Evolutionary conservation across 2,113 vertebrate species (phyloP).

Genomic region (Empidonax alnorum): DNA sequence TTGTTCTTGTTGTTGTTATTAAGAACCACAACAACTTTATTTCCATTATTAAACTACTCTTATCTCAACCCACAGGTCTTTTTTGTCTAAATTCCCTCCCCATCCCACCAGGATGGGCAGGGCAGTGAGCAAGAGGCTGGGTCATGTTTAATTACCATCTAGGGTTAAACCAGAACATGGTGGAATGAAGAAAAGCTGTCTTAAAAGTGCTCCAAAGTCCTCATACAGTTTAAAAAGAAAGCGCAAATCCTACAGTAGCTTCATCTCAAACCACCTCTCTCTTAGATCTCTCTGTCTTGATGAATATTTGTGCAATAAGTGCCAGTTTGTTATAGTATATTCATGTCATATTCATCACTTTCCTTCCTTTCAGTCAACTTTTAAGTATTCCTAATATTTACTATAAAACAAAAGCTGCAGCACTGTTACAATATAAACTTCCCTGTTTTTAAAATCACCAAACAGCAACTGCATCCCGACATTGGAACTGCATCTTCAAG

Average conservation of each 20-base stretch:
- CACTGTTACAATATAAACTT: background rate
- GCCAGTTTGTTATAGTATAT: background rate
- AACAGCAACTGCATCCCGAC: fast-evolving
- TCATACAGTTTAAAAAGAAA: background rate
- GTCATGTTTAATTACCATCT: background rate
- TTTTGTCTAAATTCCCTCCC: background rate
- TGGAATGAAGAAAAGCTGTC: background rate
- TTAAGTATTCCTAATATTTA: background rate
- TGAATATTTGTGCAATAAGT: background rate
- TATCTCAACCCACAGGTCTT: background rate
- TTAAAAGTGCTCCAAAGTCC: background rate
- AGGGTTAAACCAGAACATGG: background rate
- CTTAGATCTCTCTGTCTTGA: background rate
- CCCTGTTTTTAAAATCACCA: background rate
- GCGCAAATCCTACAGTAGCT: background rate
- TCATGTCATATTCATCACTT: background rate
- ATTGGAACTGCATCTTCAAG: background rate
- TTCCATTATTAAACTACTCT: background rate
- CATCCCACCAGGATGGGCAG: background rate
- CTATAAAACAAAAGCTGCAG: background rate
- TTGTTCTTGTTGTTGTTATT: background rate
- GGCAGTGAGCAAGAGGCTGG: background rate
- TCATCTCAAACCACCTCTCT: background rate
- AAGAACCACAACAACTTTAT: background rate
- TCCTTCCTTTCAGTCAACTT: background rate